phyloP scores from a whole-genome alignment of 2,113 vertebrate species.

The Danio rerio region GRCz12tu NC_133184.1:10365501-10366000 shows the following conservation, averaged over 20 bases:
- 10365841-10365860: conserved; percentile 22
- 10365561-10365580: conserved; percentile 81
- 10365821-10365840: conserved; percentile 29
- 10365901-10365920: background rate
- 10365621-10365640: conserved; percentile 25
- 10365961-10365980: background rate
- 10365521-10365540: conserved; percentile 79
- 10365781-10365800: conserved; percentile 18
- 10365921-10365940: background rate
- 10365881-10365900: background rate
- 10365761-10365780: conserved; percentile 25
- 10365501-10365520: conserved; percentile 92
- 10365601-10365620: conserved; percentile 91
- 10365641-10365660: background rate
- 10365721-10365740: conserved; percentile 37
- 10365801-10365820: conserved; percentile 30
- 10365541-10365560: conserved; percentile 87
- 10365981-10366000: background rate
- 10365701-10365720: conserved; percentile 27
- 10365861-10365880: background rate
- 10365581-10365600: conserved; percentile 86
- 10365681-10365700: background rate
- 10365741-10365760: conserved; percentile 14
- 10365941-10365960: background rate
- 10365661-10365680: conserved; percentile 4